A percentile compares a stretch with the other conserved stretches of the same genome.
Evolutionary conservation across 2,113 vertebrate species (phyloP).

Genomic region (Python bivittatus): DNA sequence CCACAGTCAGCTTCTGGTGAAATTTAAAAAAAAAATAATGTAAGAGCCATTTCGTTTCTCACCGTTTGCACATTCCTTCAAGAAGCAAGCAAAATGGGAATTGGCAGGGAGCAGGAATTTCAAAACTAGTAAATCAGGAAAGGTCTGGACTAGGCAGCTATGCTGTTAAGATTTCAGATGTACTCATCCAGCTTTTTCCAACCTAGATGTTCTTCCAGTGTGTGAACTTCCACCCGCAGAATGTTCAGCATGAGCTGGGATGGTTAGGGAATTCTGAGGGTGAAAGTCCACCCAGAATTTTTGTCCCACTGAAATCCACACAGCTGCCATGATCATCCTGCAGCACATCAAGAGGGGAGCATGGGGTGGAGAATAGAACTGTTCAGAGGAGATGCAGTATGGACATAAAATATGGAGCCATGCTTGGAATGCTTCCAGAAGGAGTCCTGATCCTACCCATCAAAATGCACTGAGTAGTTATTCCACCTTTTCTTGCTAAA

Average conservation of each 20-base stretch:
- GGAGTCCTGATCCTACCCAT: background rate
- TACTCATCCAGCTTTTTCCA: background rate
- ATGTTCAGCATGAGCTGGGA: background rate
- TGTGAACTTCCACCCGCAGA: background rate
- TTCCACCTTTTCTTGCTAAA: background rate
- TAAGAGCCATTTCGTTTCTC: background rate
- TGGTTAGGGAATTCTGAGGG: background rate
- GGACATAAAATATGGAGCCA: background rate
- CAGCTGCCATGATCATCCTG: background rate
- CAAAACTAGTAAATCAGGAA: background rate
- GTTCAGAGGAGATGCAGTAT: background rate
- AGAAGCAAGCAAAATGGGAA: background rate
- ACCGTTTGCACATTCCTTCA: background rate
- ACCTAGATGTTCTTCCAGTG: background rate
- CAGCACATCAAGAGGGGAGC: background rate
- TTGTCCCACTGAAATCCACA: background rate
- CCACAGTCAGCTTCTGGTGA: background rate
- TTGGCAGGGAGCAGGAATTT: background rate
- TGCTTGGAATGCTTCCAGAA: background rate
- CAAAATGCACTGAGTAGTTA: background rate
- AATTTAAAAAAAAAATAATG: background rate
- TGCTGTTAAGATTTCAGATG: background rate
- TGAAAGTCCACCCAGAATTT: background rate
- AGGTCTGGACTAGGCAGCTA: background rate
- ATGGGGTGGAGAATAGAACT: background rate